Conservation (phyloP, 2,113 vertebrate species). For the Aplodontia rufa region DNA sequence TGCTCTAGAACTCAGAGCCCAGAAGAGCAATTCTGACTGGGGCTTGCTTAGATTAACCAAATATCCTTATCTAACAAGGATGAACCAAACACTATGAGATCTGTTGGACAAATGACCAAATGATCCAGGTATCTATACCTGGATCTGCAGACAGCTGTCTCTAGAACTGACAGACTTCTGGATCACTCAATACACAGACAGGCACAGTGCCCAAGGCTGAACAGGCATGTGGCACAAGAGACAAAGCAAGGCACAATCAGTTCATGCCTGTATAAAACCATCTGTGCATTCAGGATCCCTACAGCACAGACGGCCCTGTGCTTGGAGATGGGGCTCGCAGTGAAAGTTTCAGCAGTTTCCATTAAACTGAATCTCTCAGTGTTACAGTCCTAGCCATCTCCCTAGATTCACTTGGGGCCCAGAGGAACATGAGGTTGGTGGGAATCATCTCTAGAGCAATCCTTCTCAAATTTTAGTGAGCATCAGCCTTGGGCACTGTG, state of each 20-base stretch:
- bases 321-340: neutral
- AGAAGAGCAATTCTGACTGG: neutral
- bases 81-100: neutral
- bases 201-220: no score
- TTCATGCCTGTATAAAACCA: neutral
- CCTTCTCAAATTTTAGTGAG: neutral
- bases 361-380: neutral
- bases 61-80: no score
- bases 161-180: neutral
- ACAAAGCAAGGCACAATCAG: no score
- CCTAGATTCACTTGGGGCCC: neutral
- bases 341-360: neutral
- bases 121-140: neutral
- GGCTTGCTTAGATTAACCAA: no score
- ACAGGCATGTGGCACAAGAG: neutral
- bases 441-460: neutral
- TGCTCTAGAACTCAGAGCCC: neutral
- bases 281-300: rapidly evolving
- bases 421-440: neutral
- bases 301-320: neutral
- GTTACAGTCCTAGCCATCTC: neutral
- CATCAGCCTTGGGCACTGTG: no score
- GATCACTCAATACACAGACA: neutral
- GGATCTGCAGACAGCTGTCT: neutral
- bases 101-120: neutral